Base-by-base conservation (phyloP, 2,888 invertebrate species). In the Andrena hattorfiana region DNA sequence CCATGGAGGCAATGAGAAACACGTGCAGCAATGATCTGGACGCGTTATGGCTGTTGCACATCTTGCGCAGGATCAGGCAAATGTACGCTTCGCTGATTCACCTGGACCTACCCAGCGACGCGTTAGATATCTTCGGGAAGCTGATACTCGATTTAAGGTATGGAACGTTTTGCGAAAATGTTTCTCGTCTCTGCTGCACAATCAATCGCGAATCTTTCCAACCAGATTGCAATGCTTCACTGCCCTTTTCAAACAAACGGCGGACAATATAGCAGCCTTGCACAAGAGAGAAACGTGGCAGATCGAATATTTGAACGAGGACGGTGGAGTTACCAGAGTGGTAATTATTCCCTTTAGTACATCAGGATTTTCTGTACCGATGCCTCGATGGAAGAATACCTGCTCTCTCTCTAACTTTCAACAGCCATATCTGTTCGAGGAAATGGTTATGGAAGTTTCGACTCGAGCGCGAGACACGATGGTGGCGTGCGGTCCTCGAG, bases 91-190 rank as follows among this genome's bases (percentile, higher is more conserved):
- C 97, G 5, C 94, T 99, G 28, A 96, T 98, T 86, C 96, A 97
- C 79, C 95, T 98, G 51, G 99, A 99, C 94, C 95, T 99, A 77
- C 98, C 98, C 0, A 97, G 96, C 73, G 98, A 99, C 94, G 98
- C 98, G 4, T 95, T 98, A 72, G 97, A 97, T 89, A 96, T 98
- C 80, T 96, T 99, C 69, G 97, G 97, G 90, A 96, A 96, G 85
- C 95, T 99, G 60, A 97, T 98, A 86, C 97, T 98, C 93, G 98
- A 99, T 93, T 96, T 99, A 90, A 96, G 98, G 94, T 94, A 88
- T 4, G 2, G 48, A n/a, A 20, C 35, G 26, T 56, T 20, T 0
- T 8, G 10, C 42, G 8, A 63, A 26, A 4, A 16, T 42, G n/a
- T 42, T 51, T 0, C 32, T 30, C 69, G 49, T 10, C 79, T 69